Conservation (phyloP, 2,888 invertebrate species). For the Papilio protenor region DNA sequence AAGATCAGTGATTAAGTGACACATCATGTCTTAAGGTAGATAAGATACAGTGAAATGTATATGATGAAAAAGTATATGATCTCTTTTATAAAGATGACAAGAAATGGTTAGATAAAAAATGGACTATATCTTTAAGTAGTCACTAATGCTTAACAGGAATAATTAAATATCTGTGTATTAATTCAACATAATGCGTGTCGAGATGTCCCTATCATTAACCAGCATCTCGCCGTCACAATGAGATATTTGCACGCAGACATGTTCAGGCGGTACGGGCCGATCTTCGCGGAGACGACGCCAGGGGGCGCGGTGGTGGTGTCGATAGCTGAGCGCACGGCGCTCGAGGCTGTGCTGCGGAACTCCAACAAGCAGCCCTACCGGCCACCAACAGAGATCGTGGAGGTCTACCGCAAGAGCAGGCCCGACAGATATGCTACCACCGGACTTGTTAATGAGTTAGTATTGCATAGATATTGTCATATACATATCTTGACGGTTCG, state of each 20-base stretch:
- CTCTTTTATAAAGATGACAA: not conserved
- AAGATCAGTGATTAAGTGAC: not conserved
- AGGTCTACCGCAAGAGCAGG: slow-evolving; percentile 88
- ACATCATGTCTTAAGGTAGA: not conserved
- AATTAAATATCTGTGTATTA: not conserved
- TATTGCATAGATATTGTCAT: slow-evolving; percentile 52
- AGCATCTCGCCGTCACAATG: slow-evolving; percentile 65
- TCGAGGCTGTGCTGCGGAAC: slow-evolving; percentile 90
- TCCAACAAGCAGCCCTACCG: slow-evolving; percentile 90
- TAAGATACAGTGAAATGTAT: not conserved
- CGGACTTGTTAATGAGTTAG: slow-evolving; percentile 94
- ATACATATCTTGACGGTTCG: slow-evolving; percentile 66
- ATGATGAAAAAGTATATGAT: not conserved
- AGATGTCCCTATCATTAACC: slow-evolving; percentile 33
- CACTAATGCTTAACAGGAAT: not conserved
- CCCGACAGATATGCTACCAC: slow-evolving; percentile 92
- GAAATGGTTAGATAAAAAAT: not conserved
- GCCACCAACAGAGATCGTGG: slow-evolving; percentile 69
- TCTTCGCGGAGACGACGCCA: slow-evolving; percentile 91
- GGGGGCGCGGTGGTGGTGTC: slow-evolving; percentile 89
- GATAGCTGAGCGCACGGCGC: slow-evolving; percentile 87
- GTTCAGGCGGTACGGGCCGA: slow-evolving; percentile 88
- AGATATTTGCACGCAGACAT: slow-evolving; percentile 85
- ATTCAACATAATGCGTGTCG: not conserved
- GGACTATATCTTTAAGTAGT: not conserved